phyloP scores from a whole-genome alignment of 2,113 vertebrate genomes.

The Aldabrachelys gigantea region DNA sequence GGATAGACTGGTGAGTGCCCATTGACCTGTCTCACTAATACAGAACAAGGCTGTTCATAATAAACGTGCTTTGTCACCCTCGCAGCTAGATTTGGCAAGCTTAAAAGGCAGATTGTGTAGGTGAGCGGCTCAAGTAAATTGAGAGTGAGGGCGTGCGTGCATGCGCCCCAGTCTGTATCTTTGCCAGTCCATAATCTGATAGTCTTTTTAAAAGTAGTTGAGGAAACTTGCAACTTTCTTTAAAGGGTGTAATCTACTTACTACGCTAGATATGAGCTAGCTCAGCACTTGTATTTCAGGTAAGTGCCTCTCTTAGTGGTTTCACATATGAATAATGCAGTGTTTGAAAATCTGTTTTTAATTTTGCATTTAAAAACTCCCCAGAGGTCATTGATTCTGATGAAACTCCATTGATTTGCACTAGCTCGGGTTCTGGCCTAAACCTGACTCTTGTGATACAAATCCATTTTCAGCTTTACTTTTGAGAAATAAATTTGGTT shows the following conservation, averaged over 20 bases:
- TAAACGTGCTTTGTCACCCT: not conserved
- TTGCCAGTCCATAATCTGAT: not conserved
- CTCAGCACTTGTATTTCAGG: conserved; percentile 8
- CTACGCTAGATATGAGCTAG: conserved; percentile 20
- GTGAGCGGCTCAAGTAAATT: not conserved
- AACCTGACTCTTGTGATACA: conserved; percentile 31
- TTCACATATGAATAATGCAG: conserved; percentile 29
- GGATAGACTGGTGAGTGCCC: conserved; percentile 89
- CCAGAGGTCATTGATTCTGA: not conserved
- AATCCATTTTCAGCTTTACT: conserved; percentile 37
- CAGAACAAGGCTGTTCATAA: not conserved
- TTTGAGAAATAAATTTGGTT: not conserved
- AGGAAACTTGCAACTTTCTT: not conserved
- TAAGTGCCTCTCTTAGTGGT: conserved; percentile 34
- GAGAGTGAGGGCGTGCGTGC: not conserved
- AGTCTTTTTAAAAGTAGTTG: not conserved
- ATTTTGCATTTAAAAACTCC: conserved; percentile 54
- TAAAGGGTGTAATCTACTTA: conserved; percentile 26
- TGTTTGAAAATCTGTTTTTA: conserved; percentile 44
- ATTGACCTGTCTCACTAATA: not conserved
- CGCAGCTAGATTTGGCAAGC: not conserved
- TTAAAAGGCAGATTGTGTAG: not conserved
- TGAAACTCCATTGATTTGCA: not conserved
- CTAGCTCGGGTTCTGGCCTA: conserved; percentile 8
- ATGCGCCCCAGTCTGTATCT: rapidly evolving